Base-by-base conservation (phyloP, 2,113 vertebrate genomes). In the Oenanthe oenanthe region DNA sequence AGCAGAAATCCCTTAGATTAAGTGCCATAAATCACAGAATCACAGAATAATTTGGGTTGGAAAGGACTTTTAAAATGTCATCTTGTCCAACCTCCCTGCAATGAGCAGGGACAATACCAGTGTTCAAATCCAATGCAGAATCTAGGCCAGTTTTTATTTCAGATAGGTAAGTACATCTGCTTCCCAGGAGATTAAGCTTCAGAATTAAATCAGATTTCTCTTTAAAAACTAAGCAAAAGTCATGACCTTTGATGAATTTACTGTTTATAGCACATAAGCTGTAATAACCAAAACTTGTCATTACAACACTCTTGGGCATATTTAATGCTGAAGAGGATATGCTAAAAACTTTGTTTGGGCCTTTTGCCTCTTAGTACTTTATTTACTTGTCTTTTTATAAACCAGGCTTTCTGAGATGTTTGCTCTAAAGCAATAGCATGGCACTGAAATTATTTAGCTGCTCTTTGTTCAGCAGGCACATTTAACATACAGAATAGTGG, bases 131-230 rank as follows among this genome's bases (percentile, higher is more conserved):
- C 42, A 70, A 12, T 73, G 58, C 18, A 57, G 65, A 77, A 82
- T 48, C 54, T 73, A 86, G 63, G 72, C 29, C 51, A 28, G 26
- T 40, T 95, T 88, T 93, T 72, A 82, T 73, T 88, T 86, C 68
- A 57, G 58, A 65, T 74, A 57, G 36, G 56, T 4, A 4, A 94
- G 54, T 83, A 45, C 15, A 14, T 68, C 48, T 67, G 45, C 40
- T 21, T 92, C n/a, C 25, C 6, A 58, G 61, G 61, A 84, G 72
- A 91, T 70, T 76, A 91, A 38, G 42, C 47, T 70, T 86, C 63
- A 84, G 72, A 70, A 76, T 73, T 28, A 95, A 91, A 65, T 73
- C 29, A 73, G 43, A 70, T 83, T 93, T 86, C 45, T 83, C 42
- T 86, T 57, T 70, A 10, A 88, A 92, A 93, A 87, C 67, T 60